phyloP scores from a whole-genome alignment of 2,888 invertebrate genomes.

The Drosophila pegasa region DNA sequence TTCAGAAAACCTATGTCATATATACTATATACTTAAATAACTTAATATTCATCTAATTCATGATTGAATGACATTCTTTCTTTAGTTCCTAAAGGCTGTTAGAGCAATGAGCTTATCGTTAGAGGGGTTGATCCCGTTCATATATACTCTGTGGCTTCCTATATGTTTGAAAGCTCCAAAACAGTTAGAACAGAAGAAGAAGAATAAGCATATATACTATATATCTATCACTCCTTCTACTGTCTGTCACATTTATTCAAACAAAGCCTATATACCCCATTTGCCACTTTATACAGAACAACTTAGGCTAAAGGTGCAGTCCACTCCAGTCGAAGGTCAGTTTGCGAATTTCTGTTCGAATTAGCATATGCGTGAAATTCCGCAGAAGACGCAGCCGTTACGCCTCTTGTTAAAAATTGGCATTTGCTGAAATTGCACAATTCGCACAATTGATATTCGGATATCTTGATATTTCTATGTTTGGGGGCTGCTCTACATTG shows the following conservation, averaged over 20 bases:
- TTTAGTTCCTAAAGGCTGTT: too few relatives aligned
- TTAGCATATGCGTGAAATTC: conserved; percentile 7
- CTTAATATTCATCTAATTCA: too few relatives aligned
- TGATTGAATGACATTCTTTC: too few relatives aligned
- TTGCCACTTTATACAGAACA: neutral
- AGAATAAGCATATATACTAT: neutral
- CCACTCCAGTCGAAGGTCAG: conserved; percentile 36
- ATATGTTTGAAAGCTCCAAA: too few relatives aligned
- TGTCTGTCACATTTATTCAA: neutral
- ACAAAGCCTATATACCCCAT: neutral
- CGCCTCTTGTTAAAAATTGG: conserved; percentile 15
- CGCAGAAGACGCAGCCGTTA: neutral
- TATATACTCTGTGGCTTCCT: too few relatives aligned
- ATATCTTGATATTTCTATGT: conserved; percentile 5
- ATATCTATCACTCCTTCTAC: neutral
- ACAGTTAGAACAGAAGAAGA: too few relatives aligned
- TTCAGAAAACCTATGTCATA: too few relatives aligned
- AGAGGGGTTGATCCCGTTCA: too few relatives aligned
- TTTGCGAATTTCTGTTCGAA: conserved; percentile 22
- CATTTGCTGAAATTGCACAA: conserved; percentile 43
- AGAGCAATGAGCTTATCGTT: too few relatives aligned
- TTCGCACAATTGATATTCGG: conserved; percentile 20
- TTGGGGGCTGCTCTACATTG: conserved; percentile 50
- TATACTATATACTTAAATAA: too few relatives aligned
- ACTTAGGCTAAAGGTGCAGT: conserved; percentile 27